These are phyloP conservation scores for Pogona vitticeps DNA, from an alignment of 2,113 vertebrate genomes.

Conservation along the genomic window DNA sequence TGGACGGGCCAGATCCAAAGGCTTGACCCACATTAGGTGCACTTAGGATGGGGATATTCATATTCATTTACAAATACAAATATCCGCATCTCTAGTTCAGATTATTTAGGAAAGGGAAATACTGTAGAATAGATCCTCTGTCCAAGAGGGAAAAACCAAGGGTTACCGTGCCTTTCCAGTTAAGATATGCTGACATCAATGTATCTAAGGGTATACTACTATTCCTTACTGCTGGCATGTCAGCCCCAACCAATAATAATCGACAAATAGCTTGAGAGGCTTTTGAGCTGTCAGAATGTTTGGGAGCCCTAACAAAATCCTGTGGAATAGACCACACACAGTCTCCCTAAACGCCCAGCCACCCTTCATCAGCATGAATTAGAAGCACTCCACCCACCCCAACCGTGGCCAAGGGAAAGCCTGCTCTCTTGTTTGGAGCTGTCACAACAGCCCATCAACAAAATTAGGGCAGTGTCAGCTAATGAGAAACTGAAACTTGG, in stretches of 20 bases:
- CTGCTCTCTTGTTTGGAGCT: background rate
- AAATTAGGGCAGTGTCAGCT: conserved; percentile 4
- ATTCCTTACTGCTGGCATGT: background rate
- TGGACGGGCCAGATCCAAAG: no score
- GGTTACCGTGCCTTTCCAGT: background rate
- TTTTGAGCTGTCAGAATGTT: background rate
- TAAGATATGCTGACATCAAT: background rate
- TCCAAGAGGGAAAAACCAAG: background rate
- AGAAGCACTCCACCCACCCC: background rate
- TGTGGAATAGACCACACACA: background rate
- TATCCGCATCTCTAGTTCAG: no score
- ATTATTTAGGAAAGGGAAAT: background rate
- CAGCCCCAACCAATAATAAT: background rate
- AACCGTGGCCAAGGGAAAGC: background rate
- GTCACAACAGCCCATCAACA: conserved; percentile 10
- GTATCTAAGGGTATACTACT: background rate
- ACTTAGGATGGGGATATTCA: no score
- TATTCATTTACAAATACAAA: no score
- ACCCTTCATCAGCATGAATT: conserved; percentile 13
- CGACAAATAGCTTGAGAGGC: background rate
- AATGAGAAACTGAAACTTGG: conserved; percentile 10
- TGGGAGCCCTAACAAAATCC: background rate
- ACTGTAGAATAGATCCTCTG: background rate
- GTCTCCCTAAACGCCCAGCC: background rate
- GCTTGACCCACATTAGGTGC: no score